A percentile compares a stretch with the other conserved stretches of the same genome.
Conservation (phyloP, 2,888 invertebrate species). For the Himalopsyche tibetana region DNA sequence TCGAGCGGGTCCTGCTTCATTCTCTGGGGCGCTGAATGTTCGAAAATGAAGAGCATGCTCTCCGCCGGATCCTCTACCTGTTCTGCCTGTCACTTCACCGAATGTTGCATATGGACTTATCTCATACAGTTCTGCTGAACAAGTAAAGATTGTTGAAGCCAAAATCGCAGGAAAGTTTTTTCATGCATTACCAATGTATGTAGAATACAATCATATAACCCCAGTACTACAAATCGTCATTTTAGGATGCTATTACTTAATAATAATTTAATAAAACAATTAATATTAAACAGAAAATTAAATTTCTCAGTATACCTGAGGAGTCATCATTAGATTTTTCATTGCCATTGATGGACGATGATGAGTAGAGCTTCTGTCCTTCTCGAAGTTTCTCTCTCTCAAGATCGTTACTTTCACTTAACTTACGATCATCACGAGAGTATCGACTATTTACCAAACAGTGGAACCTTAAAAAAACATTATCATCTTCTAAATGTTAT, state of each 20-base stretch:
- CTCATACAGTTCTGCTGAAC: slow-evolving; percentile 83
- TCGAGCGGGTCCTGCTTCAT: slow-evolving; percentile 71
- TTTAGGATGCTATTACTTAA: no score
- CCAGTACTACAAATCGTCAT: no score
- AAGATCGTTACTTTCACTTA: slow-evolving; percentile 76
- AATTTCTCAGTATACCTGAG: slow-evolving; percentile 70
- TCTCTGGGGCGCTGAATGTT: slow-evolving; percentile 84
- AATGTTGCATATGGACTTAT: slow-evolving; percentile 89
- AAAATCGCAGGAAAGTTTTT: background rate
- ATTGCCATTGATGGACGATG: slow-evolving; percentile 76
- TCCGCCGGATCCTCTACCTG: slow-evolving; percentile 76
- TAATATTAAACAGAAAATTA: background rate
- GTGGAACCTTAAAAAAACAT: slow-evolving; percentile 71
- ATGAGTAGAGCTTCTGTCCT: slow-evolving; percentile 76
- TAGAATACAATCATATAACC: background rate
- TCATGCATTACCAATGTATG: background rate
- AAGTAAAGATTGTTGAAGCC: background rate
- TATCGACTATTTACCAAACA: slow-evolving; percentile 74
- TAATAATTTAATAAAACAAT: no score
- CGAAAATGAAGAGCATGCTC: slow-evolving; percentile 88
- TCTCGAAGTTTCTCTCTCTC: slow-evolving; percentile 76
- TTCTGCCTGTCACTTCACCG: slow-evolving; percentile 77
- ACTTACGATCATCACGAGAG: slow-evolving; percentile 74
- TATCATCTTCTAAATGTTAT: no score
- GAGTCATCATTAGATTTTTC: slow-evolving; percentile 77